A percentile compares a stretch with the other conserved stretches of the same genome.
phyloP scores from a whole-genome alignment of 2,888 invertebrate genomes.

The Copidosoma aretas region DNA sequence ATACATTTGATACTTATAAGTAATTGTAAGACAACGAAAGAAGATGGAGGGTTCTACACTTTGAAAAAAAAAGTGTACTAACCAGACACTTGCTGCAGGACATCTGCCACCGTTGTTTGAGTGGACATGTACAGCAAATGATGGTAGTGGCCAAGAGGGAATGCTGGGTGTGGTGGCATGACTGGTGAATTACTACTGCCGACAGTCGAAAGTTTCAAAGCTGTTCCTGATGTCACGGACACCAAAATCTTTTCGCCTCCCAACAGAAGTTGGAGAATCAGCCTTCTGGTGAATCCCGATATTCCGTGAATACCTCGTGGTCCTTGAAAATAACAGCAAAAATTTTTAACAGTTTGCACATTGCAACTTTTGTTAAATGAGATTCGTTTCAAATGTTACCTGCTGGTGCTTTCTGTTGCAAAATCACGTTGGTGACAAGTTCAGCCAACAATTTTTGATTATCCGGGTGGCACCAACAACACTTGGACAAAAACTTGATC shows the following conservation, averaged over 20 bases:
- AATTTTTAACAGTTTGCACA: background rate
- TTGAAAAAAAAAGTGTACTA: too few species aligned
- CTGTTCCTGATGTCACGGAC: slow-evolving; percentile 67
- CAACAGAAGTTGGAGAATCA: slow-evolving; percentile 84
- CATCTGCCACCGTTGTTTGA: slow-evolving; percentile 76
- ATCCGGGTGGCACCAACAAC: slow-evolving; percentile 82
- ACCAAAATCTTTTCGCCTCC: slow-evolving; percentile 86
- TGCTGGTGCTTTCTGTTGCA: slow-evolving; percentile 65
- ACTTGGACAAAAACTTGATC: slow-evolving; percentile 81
- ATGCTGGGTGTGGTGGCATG: slow-evolving; percentile 70
- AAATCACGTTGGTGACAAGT: slow-evolving; percentile 79
- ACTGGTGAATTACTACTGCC: slow-evolving; percentile 52
- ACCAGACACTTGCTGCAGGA: slow-evolving; percentile 69
- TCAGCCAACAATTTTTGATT: slow-evolving; percentile 85
- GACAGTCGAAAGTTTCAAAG: slow-evolving; percentile 54
- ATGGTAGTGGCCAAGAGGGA: slow-evolving; percentile 76
- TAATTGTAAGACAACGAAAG: too few species aligned
- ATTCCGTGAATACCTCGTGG: slow-evolving; percentile 68
- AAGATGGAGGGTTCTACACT: too few species aligned
- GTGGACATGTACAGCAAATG: slow-evolving; percentile 77
- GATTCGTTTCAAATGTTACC: slow-evolving; percentile 51
- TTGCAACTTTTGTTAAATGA: background rate
- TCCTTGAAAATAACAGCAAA: slow-evolving; percentile 48
- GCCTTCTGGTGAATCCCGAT: slow-evolving; percentile 85
- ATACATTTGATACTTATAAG: too few species aligned